Evolutionary conservation across 2,797 vertebrate genomes (phyloP), one percentile per base, ranked within the genome.

Genomic region (Acrossocheilus fasciatus): DNA sequence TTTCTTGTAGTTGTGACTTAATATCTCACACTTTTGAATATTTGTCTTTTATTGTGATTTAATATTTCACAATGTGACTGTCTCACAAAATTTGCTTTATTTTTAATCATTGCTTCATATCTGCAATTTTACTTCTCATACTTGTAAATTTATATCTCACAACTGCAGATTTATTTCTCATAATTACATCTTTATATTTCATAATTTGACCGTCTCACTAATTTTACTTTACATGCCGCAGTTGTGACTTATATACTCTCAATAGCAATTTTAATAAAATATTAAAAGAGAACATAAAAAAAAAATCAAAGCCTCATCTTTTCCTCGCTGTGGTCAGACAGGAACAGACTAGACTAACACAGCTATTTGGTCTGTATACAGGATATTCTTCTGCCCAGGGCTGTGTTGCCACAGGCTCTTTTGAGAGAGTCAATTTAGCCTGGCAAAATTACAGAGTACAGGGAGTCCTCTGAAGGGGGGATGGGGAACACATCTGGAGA

Each of bases 401-500:
- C 69, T 43, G 34, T 66, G 79, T 74, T 64, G 70, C 85, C 78
- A 68, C 45, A n/a, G 57, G 85, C 78, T 81, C 54, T 75, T 86
- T 74, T 47, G 26, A 39, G 26, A 41, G 47, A 82, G 74, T 59
- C 41, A 76, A 76, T 88, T 88, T 62, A 76, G 78, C 20, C 78
- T 75, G 70, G 36, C 39, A 54, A 77, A 87, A 88, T 87, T 83
- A 88, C 84, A 88, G 64, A 69, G 83, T 81, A 36, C 69, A 26
- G 64, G 83, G 75, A 85, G 79, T 50, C 23, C 11, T 86, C 57
- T 77, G 54, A 80, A 74, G 18, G 57, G 54, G 73, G 45, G 70
- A 68, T 50, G 54, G 74, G 81, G 52, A 82, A 36, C 50, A 81
- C 75, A 77, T 84, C 85, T 87, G 82, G 76, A 73, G 64, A 86